Conservation (phyloP, 2,888 invertebrate genomes). For the Pristionchus mayeri region DNA sequence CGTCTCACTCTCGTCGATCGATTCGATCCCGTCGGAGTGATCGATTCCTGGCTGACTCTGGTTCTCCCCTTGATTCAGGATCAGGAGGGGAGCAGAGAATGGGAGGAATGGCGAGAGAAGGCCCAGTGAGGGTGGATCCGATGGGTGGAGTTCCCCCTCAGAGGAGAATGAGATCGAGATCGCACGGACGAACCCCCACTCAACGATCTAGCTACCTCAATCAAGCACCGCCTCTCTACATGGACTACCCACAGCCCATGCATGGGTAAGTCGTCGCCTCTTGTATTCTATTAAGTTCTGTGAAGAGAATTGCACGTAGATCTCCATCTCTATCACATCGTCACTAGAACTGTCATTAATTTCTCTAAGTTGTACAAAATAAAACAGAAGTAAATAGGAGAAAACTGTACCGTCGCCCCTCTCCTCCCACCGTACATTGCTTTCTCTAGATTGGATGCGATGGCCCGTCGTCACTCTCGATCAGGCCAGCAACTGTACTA, state of each 20-base stretch:
- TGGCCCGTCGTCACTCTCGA: slow-evolving; percentile 30
- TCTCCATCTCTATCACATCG: background rate
- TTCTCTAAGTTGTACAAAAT: no score
- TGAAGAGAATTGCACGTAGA: background rate
- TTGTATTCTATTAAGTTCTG: background rate
- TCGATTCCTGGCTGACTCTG: slow-evolving; percentile 17
- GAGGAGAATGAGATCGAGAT: slow-evolving; percentile 43
- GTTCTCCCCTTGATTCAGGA: slow-evolving; percentile 37
- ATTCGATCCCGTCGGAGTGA: slow-evolving; percentile 24
- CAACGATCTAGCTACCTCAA: background rate
- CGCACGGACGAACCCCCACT: slow-evolving; percentile 28
- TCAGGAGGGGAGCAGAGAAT: slow-evolving; percentile 36
- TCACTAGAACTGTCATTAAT: no score
- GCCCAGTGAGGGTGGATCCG: slow-evolving; percentile 30
- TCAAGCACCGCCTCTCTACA: slow-evolving; percentile 14
- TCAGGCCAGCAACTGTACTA: slow-evolving; percentile 57
- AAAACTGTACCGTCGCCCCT: no score
- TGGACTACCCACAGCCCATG: slow-evolving; percentile 28
- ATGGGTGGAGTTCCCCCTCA: background rate
- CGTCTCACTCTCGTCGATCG: slow-evolving; percentile 41
- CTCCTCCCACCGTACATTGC: background rate
- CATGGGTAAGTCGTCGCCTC: background rate
- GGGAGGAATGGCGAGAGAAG: slow-evolving; percentile 1
- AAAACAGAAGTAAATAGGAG: no score
- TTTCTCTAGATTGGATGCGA: slow-evolving; percentile 28